phyloP scores from a whole-genome alignment of 2,113 vertebrate genomes.

The Pteropus alecto region DNA sequence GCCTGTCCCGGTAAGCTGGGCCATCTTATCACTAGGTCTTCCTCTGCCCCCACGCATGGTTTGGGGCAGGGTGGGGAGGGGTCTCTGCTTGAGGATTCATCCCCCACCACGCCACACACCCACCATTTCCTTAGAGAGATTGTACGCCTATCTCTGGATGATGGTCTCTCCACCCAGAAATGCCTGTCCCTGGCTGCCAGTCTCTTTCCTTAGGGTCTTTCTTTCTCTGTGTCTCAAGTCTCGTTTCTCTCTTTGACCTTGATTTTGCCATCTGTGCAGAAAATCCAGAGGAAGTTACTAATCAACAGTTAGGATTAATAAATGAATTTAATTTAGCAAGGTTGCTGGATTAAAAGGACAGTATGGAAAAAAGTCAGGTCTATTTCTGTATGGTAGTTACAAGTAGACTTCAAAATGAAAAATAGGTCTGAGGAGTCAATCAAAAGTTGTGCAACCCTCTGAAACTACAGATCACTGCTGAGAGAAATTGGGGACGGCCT shows the following conservation, averaged over 20 bases:
- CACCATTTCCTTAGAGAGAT: background rate
- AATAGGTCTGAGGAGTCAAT: background rate
- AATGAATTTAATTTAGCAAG: background rate
- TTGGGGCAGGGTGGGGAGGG: too few species aligned
- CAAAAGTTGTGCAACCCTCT: background rate
- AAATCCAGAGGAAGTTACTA: background rate
- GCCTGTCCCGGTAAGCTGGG: slow-evolving; percentile 86
- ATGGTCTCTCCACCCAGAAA: background rate
- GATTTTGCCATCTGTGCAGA: background rate
- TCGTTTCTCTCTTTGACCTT: background rate
- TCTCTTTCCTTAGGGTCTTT: background rate
- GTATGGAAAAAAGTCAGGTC: background rate
- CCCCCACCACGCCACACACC: too few species aligned
- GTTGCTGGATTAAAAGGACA: background rate
- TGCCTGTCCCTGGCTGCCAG: background rate
- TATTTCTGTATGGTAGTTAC: background rate
- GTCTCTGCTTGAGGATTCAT: background rate
- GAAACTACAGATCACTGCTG: background rate
- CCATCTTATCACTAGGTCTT: background rate
- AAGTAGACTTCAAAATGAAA: background rate
- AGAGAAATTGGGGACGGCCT: background rate
- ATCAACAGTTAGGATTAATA: background rate
- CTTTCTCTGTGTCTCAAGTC: background rate
- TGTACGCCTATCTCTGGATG: background rate
- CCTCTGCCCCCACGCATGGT: accelerated